Evolutionary conservation across 1,140 invertebrate genomes (phyloP).

Genomic region (Drosophila navojoa): DNA sequence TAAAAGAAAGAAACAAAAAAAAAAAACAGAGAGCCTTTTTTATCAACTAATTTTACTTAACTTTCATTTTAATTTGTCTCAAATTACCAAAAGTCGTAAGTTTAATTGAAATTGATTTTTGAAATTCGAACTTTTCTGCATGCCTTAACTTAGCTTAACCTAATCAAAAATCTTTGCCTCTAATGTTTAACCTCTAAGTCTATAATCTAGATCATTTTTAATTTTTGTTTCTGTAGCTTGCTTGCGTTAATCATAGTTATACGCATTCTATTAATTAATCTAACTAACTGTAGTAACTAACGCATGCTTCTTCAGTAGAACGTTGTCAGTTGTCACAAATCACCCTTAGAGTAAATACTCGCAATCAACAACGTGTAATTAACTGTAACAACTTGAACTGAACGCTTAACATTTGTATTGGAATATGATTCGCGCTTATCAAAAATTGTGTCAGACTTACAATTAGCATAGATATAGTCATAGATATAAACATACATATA

Average conservation of each 20-base stretch:
- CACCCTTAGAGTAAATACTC: conserved; percentile 10
- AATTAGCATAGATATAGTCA: no score
- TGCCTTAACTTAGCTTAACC: conserved; percentile 2
- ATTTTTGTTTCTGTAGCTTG: conserved; percentile 41
- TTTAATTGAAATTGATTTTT: conserved; percentile 4
- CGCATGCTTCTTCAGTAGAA: conserved; percentile 41
- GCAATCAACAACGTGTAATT: conserved; percentile 27
- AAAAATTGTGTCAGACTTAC: no score
- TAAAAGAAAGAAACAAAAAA: background rate
- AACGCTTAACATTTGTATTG: conserved; percentile 72
- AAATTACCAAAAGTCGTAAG: background rate
- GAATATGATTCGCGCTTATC: conserved; percentile 65
- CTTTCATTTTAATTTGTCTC: background rate
- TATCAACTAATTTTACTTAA: conserved; percentile 5
- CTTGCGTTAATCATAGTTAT: conserved; percentile 9
- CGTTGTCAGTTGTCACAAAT: conserved; percentile 26
- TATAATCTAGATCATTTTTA: conserved; percentile 16
- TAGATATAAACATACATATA: no score
- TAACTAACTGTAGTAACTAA: background rate
- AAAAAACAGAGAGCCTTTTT: conserved; percentile 42
- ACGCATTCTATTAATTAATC: background rate
- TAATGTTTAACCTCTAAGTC: background rate
- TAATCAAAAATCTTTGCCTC: conserved; percentile 8
- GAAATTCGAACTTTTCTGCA: conserved; percentile 21
- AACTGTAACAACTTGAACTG: conserved; percentile 32